Evolutionary conservation across 2,113 vertebrate species (phyloP).

Genomic region (Empidonax traillii): DNA sequence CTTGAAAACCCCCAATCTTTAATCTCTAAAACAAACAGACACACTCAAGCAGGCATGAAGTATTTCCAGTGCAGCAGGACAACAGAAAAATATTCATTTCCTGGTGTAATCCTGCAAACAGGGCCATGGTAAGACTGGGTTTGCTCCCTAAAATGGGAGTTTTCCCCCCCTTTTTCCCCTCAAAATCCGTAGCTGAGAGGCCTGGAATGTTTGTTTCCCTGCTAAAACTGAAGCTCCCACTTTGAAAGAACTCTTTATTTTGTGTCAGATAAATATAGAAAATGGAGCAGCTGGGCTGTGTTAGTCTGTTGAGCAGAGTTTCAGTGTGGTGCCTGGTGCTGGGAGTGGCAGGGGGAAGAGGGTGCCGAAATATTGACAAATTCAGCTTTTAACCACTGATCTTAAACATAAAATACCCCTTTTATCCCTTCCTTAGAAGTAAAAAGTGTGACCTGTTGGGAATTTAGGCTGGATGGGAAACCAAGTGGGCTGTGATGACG

Average conservation of each 20-base stretch:
- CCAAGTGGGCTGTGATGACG: neutral
- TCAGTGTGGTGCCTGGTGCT: neutral
- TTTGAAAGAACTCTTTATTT: neutral
- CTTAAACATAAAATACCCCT: neutral
- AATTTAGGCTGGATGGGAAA: neutral
- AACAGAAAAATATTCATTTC: neutral
- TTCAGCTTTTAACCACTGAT: neutral
- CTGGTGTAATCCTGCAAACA: accelerated
- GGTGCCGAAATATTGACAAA: neutral
- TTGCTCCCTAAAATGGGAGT: neutral
- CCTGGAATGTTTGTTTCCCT: neutral
- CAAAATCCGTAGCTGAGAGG: neutral
- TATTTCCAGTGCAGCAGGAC: neutral
- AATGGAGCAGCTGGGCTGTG: neutral
- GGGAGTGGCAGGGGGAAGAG: neutral
- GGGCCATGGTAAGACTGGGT: neutral
- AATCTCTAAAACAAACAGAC: neutral
- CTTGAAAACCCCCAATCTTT: accelerated
- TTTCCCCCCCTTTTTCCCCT: neutral
- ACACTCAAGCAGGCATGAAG: neutral
- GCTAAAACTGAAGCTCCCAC: neutral
- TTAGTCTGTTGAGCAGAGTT: neutral
- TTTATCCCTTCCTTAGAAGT: accelerated
- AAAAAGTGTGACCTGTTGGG: neutral
- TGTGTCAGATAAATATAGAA: neutral